Evolutionary conservation across 1,140 invertebrate genomes (phyloP), one percentile per base, ranked within the genome.

Genomic region (Eumeta japonica): DNA sequence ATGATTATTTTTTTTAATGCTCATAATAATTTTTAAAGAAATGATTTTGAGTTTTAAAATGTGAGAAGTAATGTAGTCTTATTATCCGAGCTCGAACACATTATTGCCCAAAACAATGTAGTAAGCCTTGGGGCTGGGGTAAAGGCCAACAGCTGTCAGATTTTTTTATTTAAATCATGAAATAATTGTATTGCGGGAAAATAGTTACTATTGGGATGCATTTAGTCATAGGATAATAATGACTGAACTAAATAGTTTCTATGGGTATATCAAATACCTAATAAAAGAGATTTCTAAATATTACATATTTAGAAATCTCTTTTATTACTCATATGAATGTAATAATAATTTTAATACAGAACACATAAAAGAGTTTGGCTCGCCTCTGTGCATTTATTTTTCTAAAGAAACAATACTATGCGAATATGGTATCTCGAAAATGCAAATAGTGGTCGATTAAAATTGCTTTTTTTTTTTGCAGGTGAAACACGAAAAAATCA

Each of bases 381-480:
- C n/a, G n/a, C n/a, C n/a, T n/a, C n/a, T n/a, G n/a, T n/a, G n/a
- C n/a, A n/a, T n/a, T 32, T 10, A 14, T 32, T 16, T 32, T 5
- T 9, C 3, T 10, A 16, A n/a, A 16, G 30, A 16, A 32, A 16
- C 14, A 31, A 15, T 16, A 32, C 3, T 29, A 29, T 29, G 4
- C 11, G n/a, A n/a, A n/a, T n/a, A n/a, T n/a, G n/a, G n/a, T n/a
- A n/a, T n/a, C n/a, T n/a, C n/a, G n/a, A n/a, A n/a, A n/a, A n/a
- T n/a, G n/a, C n/a, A n/a, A n/a, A 35, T 37, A 10, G 45, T 43
- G 35, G 35, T 43, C n/a, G n/a, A n/a, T n/a, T n/a, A n/a, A n/a
- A n/a, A n/a, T n/a, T n/a, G n/a, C n/a, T n/a, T 56, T 50, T 63
- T 55, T 61, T 70, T 70, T 44, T 83, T 83, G 20, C 78, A 84